Conservation (phyloP, 2,113 vertebrate species). For the Struthidea cinerea region DNA sequence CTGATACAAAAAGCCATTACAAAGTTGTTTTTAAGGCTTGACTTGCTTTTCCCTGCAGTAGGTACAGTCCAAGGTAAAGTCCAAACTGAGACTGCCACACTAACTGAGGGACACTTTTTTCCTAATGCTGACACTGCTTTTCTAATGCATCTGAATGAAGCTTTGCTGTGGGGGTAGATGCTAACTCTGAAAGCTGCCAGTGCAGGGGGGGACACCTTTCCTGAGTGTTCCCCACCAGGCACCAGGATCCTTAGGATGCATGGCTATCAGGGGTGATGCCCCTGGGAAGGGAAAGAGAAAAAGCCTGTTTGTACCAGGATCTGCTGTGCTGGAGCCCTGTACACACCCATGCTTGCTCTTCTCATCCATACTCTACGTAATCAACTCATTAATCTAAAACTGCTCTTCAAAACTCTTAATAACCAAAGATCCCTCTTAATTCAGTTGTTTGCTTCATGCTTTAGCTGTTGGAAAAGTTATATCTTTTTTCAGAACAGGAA, state of each 20-base stretch:
- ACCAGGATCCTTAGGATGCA: background rate
- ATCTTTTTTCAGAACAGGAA: background rate
- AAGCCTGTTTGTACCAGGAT: background rate
- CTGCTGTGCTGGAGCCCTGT: background rate
- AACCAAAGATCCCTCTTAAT: background rate
- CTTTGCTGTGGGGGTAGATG: background rate
- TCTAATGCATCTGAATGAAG: background rate
- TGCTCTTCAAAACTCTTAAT: background rate
- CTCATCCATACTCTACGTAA: background rate
- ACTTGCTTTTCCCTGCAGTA: slow-evolving; percentile 18
- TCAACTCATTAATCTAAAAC: background rate
- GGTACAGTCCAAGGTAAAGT: slow-evolving; percentile 39
- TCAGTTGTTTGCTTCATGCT: background rate
- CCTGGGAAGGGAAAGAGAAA: background rate
- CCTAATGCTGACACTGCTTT: background rate
- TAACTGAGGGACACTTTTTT: background rate
- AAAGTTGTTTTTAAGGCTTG: background rate
- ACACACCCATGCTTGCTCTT: background rate
- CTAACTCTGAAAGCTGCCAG: background rate
- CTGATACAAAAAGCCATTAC: slow-evolving; percentile 4
- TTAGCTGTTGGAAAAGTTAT: background rate
- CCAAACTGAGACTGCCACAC: background rate
- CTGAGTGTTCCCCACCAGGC: background rate
- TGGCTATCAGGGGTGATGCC: rapidly evolving
- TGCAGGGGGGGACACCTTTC: background rate